Evolutionary conservation across 1,140 invertebrate species (phyloP), one percentile per base, ranked within the genome.

Genomic region (Metaphire vulgaris): DNA sequence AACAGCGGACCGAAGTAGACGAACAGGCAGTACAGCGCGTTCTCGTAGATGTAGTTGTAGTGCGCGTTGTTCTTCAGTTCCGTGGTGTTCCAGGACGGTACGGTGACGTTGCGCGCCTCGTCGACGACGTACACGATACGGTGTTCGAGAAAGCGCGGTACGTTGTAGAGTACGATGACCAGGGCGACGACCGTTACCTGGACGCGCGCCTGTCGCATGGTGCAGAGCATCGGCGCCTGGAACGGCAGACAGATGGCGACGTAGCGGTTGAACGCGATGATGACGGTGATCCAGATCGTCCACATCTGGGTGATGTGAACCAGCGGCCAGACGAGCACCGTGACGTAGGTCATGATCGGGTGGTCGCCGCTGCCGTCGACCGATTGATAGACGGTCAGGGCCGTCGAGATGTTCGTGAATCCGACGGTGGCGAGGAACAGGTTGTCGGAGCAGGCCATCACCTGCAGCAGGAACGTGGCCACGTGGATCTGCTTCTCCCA

Each of bases 251-350:
- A 74, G 33, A 78, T 34, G 34, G 77, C 77, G 31, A 74, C 65
- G 26, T 70, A 78, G 16, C 77, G 31, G 74, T 78, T 78, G 29
- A 75, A 26, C 0, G 77, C 77, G 33, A 78, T 67, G 26, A 78
- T 66, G 16, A 78, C 77, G 6, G 74, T 75, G 1, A 75, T 67
- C 77, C 77, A 78, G n/a, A 78, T 75, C 16, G 67, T 74, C n/a
- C 33, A 65, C 30, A 29, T 69, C 67, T 78, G 77, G 28, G 72
- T 66, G 26, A 78, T 78, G 26, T 33, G 30, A 12, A 14, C 77
- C 0, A 78, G 29, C 6, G 77, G 77, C 31, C 56, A 65, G 69
- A 75, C 34, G 69, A 41, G 70, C 68, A 41, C 72, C 21, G 28
- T 56, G 31, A 78, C 29, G 74, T 78, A 75, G 74, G 71, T 29